A percentile compares a stretch with the other conserved stretches of the same genome.
phyloP scores from a whole-genome alignment of 64 coral and sea anemone species.

The Hydrozoanthus tunicans region DNA sequence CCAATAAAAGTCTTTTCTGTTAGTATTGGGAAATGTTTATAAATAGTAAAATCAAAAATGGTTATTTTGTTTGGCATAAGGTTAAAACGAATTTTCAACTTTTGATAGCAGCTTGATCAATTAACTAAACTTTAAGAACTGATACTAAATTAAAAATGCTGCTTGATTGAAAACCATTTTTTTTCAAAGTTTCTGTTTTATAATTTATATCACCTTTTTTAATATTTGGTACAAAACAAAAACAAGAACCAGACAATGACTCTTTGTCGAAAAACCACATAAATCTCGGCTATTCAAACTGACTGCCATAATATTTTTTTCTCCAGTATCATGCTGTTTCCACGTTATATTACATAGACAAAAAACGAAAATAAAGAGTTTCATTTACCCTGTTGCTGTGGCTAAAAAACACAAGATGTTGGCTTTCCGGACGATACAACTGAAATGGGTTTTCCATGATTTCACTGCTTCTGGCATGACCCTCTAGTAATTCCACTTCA shows the following conservation, averaged over 20 bases:
- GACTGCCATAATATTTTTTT: neutral
- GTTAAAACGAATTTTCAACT: neutral
- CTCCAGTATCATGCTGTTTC: neutral
- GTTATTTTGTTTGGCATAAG: neutral
- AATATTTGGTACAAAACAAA: neutral
- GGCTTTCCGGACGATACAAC: no score
- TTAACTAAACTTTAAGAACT: neutral
- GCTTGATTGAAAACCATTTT: neutral
- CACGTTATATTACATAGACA: neutral
- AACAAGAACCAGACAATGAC: neutral
- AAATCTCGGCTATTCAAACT: neutral
- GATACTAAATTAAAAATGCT: neutral
- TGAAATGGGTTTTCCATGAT: neutral
- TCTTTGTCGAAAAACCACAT: conserved; percentile 14
- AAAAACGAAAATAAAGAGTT: no score
- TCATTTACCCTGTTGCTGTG: neutral
- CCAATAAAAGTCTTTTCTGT: neutral
- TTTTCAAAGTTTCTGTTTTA: neutral
- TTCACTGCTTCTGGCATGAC: neutral
- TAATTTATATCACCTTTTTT: neutral
- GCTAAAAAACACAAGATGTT: neutral
- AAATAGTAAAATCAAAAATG: conserved; percentile 5
- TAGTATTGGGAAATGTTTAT: conserved; percentile 19
- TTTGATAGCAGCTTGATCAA: neutral
- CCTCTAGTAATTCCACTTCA: no score